Conservation (phyloP, 92 coral and sea anemone species). For the Siderastrea radians region DNA sequence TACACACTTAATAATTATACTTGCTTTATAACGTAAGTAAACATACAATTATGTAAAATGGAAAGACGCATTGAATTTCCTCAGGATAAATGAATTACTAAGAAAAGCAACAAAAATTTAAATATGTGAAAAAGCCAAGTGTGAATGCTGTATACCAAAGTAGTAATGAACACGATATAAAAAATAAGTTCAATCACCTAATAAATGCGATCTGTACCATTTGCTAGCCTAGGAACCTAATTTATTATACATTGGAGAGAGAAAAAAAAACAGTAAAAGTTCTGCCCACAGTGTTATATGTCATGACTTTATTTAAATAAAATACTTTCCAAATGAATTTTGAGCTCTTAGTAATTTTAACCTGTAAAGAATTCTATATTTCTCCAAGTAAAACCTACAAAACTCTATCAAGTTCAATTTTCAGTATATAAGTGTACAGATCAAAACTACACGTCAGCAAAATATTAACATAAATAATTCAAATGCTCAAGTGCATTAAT, state of each 20-base stretch:
- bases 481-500: not conserved
- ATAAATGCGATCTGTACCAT: not conserved
- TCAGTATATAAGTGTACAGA: no score
- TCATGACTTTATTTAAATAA: not conserved
- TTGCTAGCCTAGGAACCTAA: not conserved
- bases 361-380: no score
- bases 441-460: not conserved
- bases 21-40: not conserved
- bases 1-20: not conserved
- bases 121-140: not conserved
- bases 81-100: not conserved
- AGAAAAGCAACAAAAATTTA: not conserved
- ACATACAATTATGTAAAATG: not conserved
- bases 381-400: not conserved
- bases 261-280: not conserved
- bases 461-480: not conserved
- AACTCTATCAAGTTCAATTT: not conserved
- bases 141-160: not conserved
- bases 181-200: not conserved
- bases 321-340: not conserved
- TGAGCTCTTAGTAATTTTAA: no score
- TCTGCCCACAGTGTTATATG: not conserved
- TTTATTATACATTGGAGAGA: not conserved
- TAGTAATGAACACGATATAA: not conserved
- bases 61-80: slow-evolving; percentile 7